Conservation (phyloP, 2,888 invertebrate species). For the Meteorus colon region DNA sequence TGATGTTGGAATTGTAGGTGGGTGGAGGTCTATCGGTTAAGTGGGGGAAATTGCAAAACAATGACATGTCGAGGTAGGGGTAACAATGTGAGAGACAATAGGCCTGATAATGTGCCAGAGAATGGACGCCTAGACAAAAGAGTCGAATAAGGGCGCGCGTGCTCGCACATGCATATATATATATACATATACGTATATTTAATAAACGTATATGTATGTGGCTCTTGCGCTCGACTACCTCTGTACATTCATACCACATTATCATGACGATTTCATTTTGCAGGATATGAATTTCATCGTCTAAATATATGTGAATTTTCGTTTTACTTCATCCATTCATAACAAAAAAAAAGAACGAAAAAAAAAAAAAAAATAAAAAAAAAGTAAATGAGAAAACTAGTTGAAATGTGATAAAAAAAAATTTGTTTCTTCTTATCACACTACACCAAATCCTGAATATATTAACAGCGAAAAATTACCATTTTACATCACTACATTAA, state of each 20-base stretch:
- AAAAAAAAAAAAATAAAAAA: neutral
- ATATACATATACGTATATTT: conserved; percentile 21
- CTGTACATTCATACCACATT: conserved; percentile 36
- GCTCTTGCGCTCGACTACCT: conserved; percentile 35
- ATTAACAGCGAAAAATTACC: too few species aligned
- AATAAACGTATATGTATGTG: conserved; percentile 27
- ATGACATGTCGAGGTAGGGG: conserved; percentile 65
- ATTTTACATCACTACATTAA: too few species aligned
- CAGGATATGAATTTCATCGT: conserved; percentile 41
- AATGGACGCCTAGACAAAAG: conserved; percentile 73
- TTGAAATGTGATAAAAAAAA: too few species aligned
- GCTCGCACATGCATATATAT: conserved; percentile 41
- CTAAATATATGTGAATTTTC: conserved; percentile 27
- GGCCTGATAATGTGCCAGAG: conserved; percentile 73
- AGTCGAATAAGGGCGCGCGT: conserved; percentile 70
- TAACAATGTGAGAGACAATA: conserved; percentile 73
- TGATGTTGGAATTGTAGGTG: conserved; percentile 43
- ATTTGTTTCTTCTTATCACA: too few species aligned
- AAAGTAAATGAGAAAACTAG: too few species aligned
- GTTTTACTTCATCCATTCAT: neutral
- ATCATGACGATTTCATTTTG: conserved; percentile 42
- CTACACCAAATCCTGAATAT: too few species aligned
- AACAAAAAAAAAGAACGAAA: neutral
- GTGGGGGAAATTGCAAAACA: conserved; percentile 74
- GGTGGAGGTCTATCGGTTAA: conserved; percentile 70